Evolutionary conservation across 1,140 invertebrate species (phyloP).

Genomic region (Ips nitidus): DNA sequence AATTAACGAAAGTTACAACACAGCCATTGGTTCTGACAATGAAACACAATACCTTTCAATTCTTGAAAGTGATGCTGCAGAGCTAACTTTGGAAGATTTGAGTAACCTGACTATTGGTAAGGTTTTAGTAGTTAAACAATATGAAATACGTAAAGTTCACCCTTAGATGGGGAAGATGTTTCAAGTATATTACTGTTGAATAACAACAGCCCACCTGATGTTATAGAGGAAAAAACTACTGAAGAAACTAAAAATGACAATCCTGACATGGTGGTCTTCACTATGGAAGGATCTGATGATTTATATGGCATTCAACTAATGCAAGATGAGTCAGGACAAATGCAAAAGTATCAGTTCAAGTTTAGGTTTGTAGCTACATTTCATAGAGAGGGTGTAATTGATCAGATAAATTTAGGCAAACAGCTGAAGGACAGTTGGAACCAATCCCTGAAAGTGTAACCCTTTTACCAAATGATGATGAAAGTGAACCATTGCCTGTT

Average conservation of each 20-base stretch:
- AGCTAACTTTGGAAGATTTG: conserved; percentile 42
- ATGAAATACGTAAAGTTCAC: conserved; percentile 2
- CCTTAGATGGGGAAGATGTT: background rate
- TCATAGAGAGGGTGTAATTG: conserved; percentile 1
- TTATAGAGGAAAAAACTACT: conserved; percentile 1
- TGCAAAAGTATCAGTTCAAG: conserved; percentile 47
- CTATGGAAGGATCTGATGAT: conserved; percentile 44
- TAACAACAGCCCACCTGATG: too few relatives aligned
- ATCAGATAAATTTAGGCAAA: conserved; percentile 39
- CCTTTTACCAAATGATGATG: conserved; percentile 23
- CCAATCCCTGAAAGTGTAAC: conserved; percentile 45
- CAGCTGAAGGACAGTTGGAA: conserved; percentile 45
- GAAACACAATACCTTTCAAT: conserved; percentile 46
- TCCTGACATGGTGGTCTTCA: conserved; percentile 43
- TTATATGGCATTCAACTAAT: conserved; percentile 46
- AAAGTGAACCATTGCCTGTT: background rate
- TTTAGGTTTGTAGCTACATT: conserved; percentile 40
- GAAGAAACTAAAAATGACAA: conserved; percentile 11
- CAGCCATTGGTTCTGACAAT: conserved; percentile 39
- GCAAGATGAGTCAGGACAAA: conserved; percentile 45
- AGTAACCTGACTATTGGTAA: conserved; percentile 33
- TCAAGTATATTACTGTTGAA: too few relatives aligned
- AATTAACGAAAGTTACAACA: conserved; percentile 42
- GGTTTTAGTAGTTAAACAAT: conserved; percentile 18
- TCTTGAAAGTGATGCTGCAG: conserved; percentile 36